These are phyloP conservation scores for Styela plicata DNA, from an alignment of 23 tunicate genomes.

Conservation along the genomic window DNA sequence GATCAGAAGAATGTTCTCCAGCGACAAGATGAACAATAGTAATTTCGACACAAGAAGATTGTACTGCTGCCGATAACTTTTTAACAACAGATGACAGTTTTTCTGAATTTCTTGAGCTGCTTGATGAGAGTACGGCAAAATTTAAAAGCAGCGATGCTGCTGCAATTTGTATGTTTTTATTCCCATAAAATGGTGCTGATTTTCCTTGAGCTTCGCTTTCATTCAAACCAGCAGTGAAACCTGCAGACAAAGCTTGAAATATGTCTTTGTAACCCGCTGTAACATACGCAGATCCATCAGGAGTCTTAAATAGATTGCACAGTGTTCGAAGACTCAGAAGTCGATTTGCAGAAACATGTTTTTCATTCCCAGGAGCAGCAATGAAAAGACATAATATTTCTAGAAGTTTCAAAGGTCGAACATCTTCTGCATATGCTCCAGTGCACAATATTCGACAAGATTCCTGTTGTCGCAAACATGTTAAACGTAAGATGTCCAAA, in stretches of 20 bases:
- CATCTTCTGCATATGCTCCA: slow-evolving; percentile 6
- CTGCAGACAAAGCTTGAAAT: slow-evolving; percentile 23
- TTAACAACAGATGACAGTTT: background rate
- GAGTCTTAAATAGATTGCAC: slow-evolving; percentile 40
- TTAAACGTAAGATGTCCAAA: slow-evolving; percentile 42
- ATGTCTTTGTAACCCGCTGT: slow-evolving; percentile 37
- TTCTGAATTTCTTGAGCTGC: background rate
- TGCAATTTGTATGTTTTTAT: slow-evolving; percentile 50
- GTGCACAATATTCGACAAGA: slow-evolving; percentile 31
- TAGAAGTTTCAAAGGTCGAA: slow-evolving; percentile 20
- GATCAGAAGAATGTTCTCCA: background rate
- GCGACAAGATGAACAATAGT: slow-evolving; percentile 30
- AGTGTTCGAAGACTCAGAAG: slow-evolving; percentile 57
- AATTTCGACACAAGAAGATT: slow-evolving; percentile 10
- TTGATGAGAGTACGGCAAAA: slow-evolving; percentile 33
- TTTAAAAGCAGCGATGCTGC: slow-evolving; percentile 49
- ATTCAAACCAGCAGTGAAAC: slow-evolving; percentile 9
- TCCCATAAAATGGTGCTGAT: slow-evolving; percentile 24
- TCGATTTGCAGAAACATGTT: slow-evolving; percentile 25
- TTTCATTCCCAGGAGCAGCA: background rate
- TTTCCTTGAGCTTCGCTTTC: background rate
- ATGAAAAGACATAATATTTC: slow-evolving; percentile 32
- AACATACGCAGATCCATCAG: slow-evolving; percentile 34
- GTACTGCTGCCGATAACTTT: slow-evolving; percentile 5
- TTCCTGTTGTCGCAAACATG: slow-evolving; percentile 23